Percentiles rank a stretch among this genome's conserved stretches.
These are phyloP conservation scores for Acropternis orthonyx DNA, from an alignment of 2,797 vertebrate species.

Conservation along the genomic window DNA sequence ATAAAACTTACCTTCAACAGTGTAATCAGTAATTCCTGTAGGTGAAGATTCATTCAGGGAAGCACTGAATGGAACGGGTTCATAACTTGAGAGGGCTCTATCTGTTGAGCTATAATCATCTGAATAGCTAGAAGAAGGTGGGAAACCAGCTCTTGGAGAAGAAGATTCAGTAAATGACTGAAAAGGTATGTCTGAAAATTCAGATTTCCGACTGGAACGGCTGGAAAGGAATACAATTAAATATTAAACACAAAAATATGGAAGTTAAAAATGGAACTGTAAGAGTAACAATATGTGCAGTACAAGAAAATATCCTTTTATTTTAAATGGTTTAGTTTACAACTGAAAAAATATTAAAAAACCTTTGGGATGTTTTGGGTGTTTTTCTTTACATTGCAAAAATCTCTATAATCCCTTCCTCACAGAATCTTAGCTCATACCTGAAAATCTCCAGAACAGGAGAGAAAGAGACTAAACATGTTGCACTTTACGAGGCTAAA, in stretches of 20 bases:
- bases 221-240: constrained; percentile 60
- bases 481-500: not conserved
- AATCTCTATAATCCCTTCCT: not conserved
- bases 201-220: constrained; percentile 67
- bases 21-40: constrained; percentile 76
- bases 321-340: not conserved
- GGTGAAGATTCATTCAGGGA: constrained; percentile 82
- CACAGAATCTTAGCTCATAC: not conserved
- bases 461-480: not conserved
- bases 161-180: constrained; percentile 54
- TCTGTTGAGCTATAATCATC: constrained; percentile 71
- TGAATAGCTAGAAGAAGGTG: constrained; percentile 20
- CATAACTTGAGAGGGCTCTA: constrained; percentile 63
- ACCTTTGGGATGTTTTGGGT: not conserved
- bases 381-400: not conserved
- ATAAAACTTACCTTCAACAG: constrained; percentile 72
- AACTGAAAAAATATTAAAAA: not conserved
- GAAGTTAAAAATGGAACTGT: not conserved
- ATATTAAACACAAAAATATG: not conserved
- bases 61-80: constrained; percentile 80
- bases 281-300: not conserved
- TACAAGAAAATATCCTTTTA: not conserved
- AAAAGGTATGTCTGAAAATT: constrained; percentile 60
- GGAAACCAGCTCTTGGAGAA: constrained; percentile 44
- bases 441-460: not conserved